Conservation (phyloP, 2,888 invertebrate species). For the Drosophila diplacantha region DNA sequence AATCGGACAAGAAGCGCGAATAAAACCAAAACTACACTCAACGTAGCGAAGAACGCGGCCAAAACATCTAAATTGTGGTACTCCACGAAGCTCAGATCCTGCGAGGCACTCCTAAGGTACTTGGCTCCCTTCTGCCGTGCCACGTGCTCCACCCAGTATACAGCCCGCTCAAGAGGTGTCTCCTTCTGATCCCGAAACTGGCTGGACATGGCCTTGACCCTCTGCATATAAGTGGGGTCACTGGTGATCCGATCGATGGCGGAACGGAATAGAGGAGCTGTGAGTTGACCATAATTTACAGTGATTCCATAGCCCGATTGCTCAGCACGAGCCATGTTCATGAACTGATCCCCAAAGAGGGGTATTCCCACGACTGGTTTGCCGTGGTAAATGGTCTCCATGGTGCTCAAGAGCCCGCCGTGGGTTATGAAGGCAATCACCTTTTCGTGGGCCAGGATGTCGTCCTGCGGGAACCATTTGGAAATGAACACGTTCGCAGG, state of each 20-base stretch:
- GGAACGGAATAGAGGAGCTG: slow-evolving; percentile 59
- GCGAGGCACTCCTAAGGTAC: slow-evolving; percentile 71
- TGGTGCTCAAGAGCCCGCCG: slow-evolving; percentile 78
- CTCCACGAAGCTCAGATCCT: slow-evolving; percentile 67
- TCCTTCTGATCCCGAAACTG: slow-evolving; percentile 70
- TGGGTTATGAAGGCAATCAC: slow-evolving; percentile 78
- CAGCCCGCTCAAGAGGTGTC: slow-evolving; percentile 67
- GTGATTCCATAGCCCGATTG: slow-evolving; percentile 76
- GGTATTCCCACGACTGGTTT: slow-evolving; percentile 79
- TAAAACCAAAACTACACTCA: slow-evolving; percentile 18
- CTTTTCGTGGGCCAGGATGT: slow-evolving; percentile 78
- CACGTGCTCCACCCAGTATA: slow-evolving; percentile 75
- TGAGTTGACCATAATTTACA: slow-evolving; percentile 73
- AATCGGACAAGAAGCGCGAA: background rate
- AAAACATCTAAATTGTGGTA: slow-evolving; percentile 73
- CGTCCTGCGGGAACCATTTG: slow-evolving; percentile 79
- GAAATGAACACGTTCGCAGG: slow-evolving; percentile 74
- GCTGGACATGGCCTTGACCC: slow-evolving; percentile 54
- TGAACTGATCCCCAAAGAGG: slow-evolving; percentile 79
- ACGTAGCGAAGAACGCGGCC: slow-evolving; percentile 44
- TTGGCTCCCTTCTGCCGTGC: slow-evolving; percentile 73
- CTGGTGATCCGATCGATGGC: slow-evolving; percentile 53
- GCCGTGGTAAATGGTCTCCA: slow-evolving; percentile 78
- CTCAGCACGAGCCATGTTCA: slow-evolving; percentile 78
- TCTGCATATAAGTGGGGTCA: slow-evolving; percentile 51